These are phyloP conservation scores for Podargus strigoides DNA, from an alignment of 2,797 vertebrate genomes.

Conservation along the genomic window DNA sequence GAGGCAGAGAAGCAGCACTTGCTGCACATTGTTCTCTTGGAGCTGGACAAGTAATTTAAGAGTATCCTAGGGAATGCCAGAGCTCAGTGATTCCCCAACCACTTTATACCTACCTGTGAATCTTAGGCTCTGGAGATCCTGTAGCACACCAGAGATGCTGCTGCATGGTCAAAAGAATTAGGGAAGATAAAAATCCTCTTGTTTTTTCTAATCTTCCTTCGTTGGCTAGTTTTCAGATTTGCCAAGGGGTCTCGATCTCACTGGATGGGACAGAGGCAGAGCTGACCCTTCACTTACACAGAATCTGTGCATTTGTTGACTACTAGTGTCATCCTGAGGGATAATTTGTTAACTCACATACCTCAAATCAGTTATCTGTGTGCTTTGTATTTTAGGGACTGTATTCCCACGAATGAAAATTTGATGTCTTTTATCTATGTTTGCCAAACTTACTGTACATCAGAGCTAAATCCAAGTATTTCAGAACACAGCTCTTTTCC, in stretches of 20 bases:
- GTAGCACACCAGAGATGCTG: neutral
- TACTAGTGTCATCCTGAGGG: neutral
- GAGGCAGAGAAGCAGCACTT: neutral
- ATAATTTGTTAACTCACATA: neutral
- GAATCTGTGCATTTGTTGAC: neutral
- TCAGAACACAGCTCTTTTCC: neutral
- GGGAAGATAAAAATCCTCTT: neutral
- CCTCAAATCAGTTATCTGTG: neutral
- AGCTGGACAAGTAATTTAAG: neutral
- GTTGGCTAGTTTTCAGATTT: neutral
- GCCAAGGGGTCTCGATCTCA: neutral
- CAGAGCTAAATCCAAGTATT: neutral
- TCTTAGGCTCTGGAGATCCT: neutral
- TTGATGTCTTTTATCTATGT: neutral
- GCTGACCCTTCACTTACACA: neutral
- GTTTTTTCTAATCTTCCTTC: neutral
- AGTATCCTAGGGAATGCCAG: neutral
- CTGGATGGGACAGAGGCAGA: neutral
- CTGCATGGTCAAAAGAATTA: neutral
- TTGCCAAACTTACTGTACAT: neutral
- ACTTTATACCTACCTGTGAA: neutral
- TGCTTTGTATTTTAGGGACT: neutral
- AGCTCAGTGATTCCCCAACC: neutral
- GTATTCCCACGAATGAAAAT: neutral
- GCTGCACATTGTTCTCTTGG: neutral